Conservation (phyloP, 2,888 invertebrate genomes). For the Onthophagus sagittarius region DNA sequence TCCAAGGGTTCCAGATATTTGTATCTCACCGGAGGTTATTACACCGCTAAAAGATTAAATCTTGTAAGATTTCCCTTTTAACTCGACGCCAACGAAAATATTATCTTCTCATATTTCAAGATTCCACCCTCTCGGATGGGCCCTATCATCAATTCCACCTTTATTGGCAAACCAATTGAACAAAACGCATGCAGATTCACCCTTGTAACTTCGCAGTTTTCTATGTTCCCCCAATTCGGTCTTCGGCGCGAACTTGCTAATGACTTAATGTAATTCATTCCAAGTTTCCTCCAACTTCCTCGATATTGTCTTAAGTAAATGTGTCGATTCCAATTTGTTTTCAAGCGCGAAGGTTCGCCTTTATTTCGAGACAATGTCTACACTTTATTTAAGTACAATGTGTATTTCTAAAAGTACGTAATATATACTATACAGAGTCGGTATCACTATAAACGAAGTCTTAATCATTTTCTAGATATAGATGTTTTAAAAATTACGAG, state of each 20-base stretch:
- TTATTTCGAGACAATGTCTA: background rate
- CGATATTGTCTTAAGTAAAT: background rate
- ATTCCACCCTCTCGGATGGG: background rate
- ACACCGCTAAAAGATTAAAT: background rate
- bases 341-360: background rate
- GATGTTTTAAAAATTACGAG: no score
- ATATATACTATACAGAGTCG: no score
- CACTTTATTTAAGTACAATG: background rate
- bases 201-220: background rate
- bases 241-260: background rate
- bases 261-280: background rate
- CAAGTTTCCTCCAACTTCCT: background rate
- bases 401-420: no score
- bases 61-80: background rate
- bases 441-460: no score
- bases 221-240: background rate
- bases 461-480: no score
- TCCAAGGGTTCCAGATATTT: background rate
- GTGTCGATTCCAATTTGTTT: background rate
- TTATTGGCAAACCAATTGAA: background rate
- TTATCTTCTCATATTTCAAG: background rate
- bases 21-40: background rate
- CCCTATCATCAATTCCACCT: background rate
- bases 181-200: background rate
- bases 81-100: background rate